Evolutionary conservation across 2,797 vertebrate species (phyloP).

Genomic region (Tympanoctomys barrerae): DNA sequence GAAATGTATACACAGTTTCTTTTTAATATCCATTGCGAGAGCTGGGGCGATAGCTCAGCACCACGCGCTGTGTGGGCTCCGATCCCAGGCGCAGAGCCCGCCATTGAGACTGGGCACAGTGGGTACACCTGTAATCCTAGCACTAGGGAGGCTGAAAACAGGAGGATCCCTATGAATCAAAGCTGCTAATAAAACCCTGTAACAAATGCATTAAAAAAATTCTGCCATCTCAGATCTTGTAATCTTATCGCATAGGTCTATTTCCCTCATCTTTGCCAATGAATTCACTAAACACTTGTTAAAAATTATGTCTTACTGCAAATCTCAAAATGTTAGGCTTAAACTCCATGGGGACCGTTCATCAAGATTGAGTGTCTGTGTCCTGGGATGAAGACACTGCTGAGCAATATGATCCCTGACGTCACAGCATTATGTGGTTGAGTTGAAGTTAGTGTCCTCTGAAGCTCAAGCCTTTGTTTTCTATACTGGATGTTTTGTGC

Average conservation of each 20-base stretch:
- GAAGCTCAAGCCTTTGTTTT: not conserved
- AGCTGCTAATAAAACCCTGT: no score
- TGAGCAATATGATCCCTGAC: not conserved
- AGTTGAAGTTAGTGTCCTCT: not conserved
- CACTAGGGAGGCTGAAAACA: no score
- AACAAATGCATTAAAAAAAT: not conserved
- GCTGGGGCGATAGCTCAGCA: no score
- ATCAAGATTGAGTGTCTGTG: not conserved
- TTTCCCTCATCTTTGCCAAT: not conserved
- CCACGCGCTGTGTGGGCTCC: no score
- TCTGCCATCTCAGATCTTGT: not conserved
- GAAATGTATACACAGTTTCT: not conserved
- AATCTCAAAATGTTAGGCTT: not conserved
- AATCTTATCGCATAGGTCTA: rapidly evolving
- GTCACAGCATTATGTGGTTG: not conserved
- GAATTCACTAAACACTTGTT: not conserved
- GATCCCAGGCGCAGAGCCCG: no score
- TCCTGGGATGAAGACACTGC: not conserved
- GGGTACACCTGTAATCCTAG: no score
- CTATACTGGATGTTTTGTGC: not conserved
- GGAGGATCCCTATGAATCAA: no score
- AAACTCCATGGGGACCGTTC: not conserved
- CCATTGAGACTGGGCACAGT: no score
- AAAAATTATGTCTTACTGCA: not conserved
- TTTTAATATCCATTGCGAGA: not conserved